phyloP scores from a whole-genome alignment of 2,113 vertebrate genomes.

The Pagrus major region DNA sequence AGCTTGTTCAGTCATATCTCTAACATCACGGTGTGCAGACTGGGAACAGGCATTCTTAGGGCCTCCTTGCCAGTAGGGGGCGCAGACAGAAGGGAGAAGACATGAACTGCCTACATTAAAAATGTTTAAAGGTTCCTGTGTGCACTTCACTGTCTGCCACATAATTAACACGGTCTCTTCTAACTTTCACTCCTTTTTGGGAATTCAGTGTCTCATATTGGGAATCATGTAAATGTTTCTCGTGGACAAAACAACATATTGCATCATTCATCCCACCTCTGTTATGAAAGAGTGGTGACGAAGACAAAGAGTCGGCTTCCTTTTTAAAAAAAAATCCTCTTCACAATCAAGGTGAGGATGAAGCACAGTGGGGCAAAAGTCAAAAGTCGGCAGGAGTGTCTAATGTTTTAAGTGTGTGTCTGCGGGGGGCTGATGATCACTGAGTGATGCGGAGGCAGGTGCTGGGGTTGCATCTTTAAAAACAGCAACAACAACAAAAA shows the following conservation, averaged over 20 bases:
- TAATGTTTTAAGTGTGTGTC: not conserved
- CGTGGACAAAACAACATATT: not conserved
- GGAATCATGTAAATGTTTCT: too few relatives aligned
- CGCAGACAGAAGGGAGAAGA: too few relatives aligned
- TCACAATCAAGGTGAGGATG: slow-evolving; percentile 12
- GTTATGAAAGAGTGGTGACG: not conserved
- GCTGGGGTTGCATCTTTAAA: not conserved
- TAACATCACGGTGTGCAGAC: too few relatives aligned
- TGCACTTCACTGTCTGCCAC: too few relatives aligned
- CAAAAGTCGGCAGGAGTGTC: not conserved
- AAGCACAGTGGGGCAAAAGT: not conserved
- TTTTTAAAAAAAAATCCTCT: not conserved
- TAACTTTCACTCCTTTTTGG: too few relatives aligned
- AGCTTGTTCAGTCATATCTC: too few relatives aligned
- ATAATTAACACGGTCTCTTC: too few relatives aligned
- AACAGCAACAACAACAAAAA: not conserved
- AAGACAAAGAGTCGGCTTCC: not conserved
- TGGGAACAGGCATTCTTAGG: too few relatives aligned
- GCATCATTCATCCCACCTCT: not conserved
- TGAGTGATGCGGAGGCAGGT: not conserved
- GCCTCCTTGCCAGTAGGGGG: too few relatives aligned
- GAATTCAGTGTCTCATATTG: too few relatives aligned
- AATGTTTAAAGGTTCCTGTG: too few relatives aligned
- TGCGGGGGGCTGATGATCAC: slow-evolving; percentile 5
- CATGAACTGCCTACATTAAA: too few relatives aligned